Evolutionary conservation across 2,888 invertebrate species (phyloP), one percentile per base, ranked within the genome.

Genomic region (Bimastos eiseni): DNA sequence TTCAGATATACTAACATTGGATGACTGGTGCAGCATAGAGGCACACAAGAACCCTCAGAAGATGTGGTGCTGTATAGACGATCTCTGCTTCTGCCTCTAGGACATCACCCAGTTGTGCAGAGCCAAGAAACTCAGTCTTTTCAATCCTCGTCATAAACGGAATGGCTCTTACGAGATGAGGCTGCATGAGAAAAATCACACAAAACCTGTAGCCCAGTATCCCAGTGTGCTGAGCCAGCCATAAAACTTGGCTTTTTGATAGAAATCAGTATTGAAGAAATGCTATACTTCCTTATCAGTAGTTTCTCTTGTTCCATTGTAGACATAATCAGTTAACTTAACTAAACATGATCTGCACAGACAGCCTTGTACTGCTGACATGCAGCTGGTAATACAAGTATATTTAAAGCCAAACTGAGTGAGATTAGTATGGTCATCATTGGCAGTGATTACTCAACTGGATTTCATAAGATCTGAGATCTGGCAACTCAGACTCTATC

Each of bases 121-220:
- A 34, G 41, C 88, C 88, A 11, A 88, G 38, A n/a, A 90, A 86
- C 83, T 90, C 44, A 15, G 49, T 34, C 36, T 88, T 90, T 55
- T 90, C 90, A 41, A 90, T 88, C 30, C 55, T 88, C 21, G 84
- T 88, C 84, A 90, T 41, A 88, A n/a, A 88, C 17, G 90, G 90
- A 34, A 86, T 33, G 19, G 88, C 49, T 34, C n/a, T n/a, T 15
- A 84, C n/a, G n/a, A 34, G 24, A n/a, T 38, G 37, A 37, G 70
- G 83, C 30, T 38, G 37, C 44, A 38, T 41, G 24, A 90, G 84
- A 90, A 90, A n/a, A 37, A 33, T 33, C 89, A 38, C 33, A 38
- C 19, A 89, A 44, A 89, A 41, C 19, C 21, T 49, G 30, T 37
- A 33, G 33, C 33, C 24, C 34, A 1, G n/a, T 17, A n/a, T 70